Evolutionary conservation across 2,888 invertebrate species (phyloP), one percentile per base, ranked within the genome.

Genomic region (Coelinius sp.): DNA sequence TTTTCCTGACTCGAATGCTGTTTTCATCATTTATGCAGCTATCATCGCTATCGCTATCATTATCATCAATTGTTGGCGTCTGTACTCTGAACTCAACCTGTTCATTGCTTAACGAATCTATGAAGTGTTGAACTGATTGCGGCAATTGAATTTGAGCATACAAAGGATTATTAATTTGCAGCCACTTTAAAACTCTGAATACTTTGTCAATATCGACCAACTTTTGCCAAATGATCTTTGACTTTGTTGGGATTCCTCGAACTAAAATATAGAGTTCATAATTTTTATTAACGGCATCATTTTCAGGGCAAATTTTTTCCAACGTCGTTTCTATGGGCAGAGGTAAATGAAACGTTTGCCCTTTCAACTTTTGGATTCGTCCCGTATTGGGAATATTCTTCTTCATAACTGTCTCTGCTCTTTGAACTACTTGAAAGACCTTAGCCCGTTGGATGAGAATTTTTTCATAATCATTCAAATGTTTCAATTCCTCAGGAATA

Each of bases 371-470:
- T 49, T 71, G 63, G 22, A 78, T 62, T 35, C 70, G 72, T 22
- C 79, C 64, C 35, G 72, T 71, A 71, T 80, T 73, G 4, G 82
- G 83, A 70, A 83, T 5, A 63, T 80, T 80, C 71, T 79, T 80
- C 20, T 82, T 84, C 31, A 77, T 77, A 2, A 86, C 83, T 8
- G 84, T 79, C 53, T 75, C 79, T 78, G 84, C 80, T 52, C 71
- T 53, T 44, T 75, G 63, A 12, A 85, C 76, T 3, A 82, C 82
- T 77, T 86, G 85, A 76, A 85, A 85, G 2, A 85, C 81, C 77
- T 84, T 84, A 20, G 83, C 83, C 73, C 80, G 64, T 73, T 82
- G 81, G 46, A 83, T 82, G 41, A 41, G 41, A 41, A 41, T 41
- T 41, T 41, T 41, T 8, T 22, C 52, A 52, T 52, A 52, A 2